Percentiles rank a stretch among this genome's conserved stretches.
Conservation (phyloP, 2,797 vertebrate genomes). For the Rhinogobio ventralis region DNA sequence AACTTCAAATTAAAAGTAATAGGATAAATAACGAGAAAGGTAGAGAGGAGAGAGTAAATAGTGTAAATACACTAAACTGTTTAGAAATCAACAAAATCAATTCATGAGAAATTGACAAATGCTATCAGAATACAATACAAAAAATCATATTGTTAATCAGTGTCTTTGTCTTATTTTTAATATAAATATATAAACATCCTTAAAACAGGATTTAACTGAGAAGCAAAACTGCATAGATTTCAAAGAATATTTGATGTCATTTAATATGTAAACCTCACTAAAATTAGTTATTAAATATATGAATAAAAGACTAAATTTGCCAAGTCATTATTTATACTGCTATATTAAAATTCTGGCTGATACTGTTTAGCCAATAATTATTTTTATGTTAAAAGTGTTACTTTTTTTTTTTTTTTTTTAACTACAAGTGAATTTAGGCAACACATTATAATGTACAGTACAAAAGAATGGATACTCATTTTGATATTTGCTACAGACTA, state of each 20-base stretch:
- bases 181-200: background rate
- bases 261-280: background rate
- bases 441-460: background rate
- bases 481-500: no score
- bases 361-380: background rate
- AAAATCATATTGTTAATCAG: background rate
- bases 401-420: no score
- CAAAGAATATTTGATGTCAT: background rate
- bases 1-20: background rate
- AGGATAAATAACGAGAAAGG: background rate
- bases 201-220: background rate
- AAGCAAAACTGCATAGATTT: background rate
- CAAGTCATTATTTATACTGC: background rate
- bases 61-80: background rate
- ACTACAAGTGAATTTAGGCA: background rate
- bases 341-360: background rate
- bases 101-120: background rate
- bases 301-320: background rate
- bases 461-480: background rate
- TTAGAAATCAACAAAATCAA: background rate
- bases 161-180: background rate
- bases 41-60: background rate
- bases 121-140: background rate
- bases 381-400: background rate
- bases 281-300: background rate